phyloP scores from a whole-genome alignment of 1,140 invertebrate species.

The Bombus consobrinus region DNA sequence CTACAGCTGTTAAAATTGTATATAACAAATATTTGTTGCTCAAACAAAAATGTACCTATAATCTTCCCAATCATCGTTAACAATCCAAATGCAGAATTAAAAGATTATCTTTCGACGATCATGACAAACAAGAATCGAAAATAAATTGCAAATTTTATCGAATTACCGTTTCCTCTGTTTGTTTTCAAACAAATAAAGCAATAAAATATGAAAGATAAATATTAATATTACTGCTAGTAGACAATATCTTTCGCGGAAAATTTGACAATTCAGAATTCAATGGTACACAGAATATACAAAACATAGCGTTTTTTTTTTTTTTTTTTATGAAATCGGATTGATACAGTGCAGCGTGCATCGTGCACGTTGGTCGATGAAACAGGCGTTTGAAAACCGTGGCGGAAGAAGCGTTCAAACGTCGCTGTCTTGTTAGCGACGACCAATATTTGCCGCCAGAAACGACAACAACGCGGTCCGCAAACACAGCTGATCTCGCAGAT shows the following conservation, averaged over 20 bases:
- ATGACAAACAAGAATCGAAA: no score
- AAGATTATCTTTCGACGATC: no score
- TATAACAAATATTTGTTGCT: no score
- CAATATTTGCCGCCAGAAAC: constrained; percentile 50
- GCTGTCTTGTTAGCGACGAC: constrained; percentile 57
- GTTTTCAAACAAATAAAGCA: no score
- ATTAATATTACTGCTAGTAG: not conserved
- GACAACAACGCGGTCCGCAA: constrained; percentile 60
- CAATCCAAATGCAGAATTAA: no score
- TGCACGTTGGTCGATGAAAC: constrained; percentile 15
- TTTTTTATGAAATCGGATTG: constrained; percentile 22
- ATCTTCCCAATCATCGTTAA: no score
- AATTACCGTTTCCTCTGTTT: no score
- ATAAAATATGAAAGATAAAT: no score
- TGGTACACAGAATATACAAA: no score
- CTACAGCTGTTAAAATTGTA: no score
- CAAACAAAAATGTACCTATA: no score
- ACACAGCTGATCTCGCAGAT: constrained; percentile 66
- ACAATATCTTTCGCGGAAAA: not conserved
- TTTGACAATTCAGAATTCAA: not conserved
- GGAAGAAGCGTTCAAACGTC: constrained; percentile 45
- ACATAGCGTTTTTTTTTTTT: not conserved
- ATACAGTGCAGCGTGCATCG: not conserved
- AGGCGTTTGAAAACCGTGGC: constrained; percentile 35
- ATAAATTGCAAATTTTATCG: no score